Evolutionary conservation across 2,113 vertebrate genomes (phyloP), one percentile per base, ranked within the genome.

Genomic region (Chelonoidis abingdonii): DNA sequence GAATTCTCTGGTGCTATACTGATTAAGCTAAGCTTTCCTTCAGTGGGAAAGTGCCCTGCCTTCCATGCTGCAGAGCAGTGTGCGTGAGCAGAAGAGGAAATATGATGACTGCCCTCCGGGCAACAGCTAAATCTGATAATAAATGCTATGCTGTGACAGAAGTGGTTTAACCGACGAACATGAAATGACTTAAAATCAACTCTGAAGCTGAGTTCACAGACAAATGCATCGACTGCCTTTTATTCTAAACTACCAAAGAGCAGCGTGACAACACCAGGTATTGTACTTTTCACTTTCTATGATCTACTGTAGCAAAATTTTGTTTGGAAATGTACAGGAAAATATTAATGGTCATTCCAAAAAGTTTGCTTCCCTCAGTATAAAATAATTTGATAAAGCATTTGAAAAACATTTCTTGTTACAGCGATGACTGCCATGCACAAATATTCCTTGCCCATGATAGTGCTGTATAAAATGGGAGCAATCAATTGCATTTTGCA

Each of bases 251-350:
- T 65, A 57, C 19, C 29, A 9, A 62, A 76, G 21, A 2, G 0
- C 31, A 47, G 57, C 31, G 78, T 83, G 21, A 92, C n/a, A 50
- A 27, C 22, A 24, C 29, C 87, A 97, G 97, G 97, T 97, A 97
- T 22, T 0, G 92, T 97, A 92, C 80, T 93, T n/a, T 6, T 96
- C 19, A 6, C 13, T 97, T 95, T 11, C 9, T 95, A 8, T 27
- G 2, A 52, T 27, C 27, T 88, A 88, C 78, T 83, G 29, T 21
- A 84, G 80, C 31, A 84, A 56, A 9, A 50, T 10, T n/a, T n/a
- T 44, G 22, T 25, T 21, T 38, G 50, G 52, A 93, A 96, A 85
- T 2, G 3, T 35, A 50, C 1, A 38, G 38, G 54, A 87, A 80
- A 85, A 53, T 78, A 57, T 24, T 86, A 88, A 82, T 31, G 13